Evolutionary conservation across 2,888 invertebrate genomes (phyloP).

Genomic region (Aradus depressus): DNA sequence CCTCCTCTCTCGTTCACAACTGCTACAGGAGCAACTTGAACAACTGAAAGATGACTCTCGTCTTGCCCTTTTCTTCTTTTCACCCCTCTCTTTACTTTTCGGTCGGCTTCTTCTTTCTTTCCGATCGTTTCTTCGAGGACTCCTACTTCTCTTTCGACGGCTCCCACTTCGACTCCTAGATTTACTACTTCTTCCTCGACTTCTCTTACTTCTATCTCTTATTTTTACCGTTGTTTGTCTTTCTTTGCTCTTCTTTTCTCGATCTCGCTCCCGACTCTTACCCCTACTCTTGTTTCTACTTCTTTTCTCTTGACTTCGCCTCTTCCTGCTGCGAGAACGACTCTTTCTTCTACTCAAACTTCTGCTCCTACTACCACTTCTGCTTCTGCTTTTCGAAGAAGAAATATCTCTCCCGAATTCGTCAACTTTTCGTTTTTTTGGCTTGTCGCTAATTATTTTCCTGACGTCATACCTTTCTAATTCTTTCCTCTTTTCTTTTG

Average conservation of each 20-base stretch:
- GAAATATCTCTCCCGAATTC: constrained; percentile 62
- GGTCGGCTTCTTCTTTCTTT: constrained; percentile 15
- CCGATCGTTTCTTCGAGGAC: constrained; percentile 11
- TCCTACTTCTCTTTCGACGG: constrained; percentile 14
- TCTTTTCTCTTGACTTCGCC: constrained; percentile 33
- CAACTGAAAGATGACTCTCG: constrained; percentile 40
- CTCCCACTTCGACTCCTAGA: constrained; percentile 21
- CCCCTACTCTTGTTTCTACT: constrained; percentile 31
- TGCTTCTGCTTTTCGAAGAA: constrained; percentile 32
- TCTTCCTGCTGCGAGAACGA: constrained; percentile 37
- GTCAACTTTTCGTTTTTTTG: constrained; percentile 52
- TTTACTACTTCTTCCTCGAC: constrained; percentile 31
- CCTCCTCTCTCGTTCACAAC: constrained; percentile 31
- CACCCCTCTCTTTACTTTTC: constrained; percentile 18
- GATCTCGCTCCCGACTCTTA: constrained; percentile 34
- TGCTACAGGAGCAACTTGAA: constrained; percentile 37
- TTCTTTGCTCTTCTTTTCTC: too few species aligned
- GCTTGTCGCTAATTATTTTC: constrained; percentile 59
- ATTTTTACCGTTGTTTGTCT: constrained; percentile 10
- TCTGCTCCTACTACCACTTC: constrained; percentile 30
- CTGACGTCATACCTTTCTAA: constrained; percentile 74
- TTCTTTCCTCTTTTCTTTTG: constrained; percentile 59
- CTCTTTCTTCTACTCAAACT: constrained; percentile 36
- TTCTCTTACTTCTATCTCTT: constrained; percentile 36
- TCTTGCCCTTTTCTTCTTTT: constrained; percentile 19